Evolutionary conservation across 1,140 invertebrate genomes (phyloP).

Genomic region (Drosophila navojoa): DNA sequence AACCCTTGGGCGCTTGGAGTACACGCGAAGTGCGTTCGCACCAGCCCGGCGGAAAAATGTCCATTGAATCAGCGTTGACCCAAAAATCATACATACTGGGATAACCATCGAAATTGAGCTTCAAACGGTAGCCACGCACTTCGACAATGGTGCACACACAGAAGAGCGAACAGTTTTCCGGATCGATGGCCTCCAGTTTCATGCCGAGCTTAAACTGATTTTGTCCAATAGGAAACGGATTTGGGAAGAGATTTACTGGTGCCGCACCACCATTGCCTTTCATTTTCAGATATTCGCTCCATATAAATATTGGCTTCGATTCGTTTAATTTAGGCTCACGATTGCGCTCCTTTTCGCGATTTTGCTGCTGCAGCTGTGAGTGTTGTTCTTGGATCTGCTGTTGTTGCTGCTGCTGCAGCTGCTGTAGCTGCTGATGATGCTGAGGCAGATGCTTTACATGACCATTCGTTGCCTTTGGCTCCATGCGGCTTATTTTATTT

Average conservation of each 20-base stretch:
- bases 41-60: constrained; percentile 97
- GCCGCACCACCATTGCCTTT: constrained; percentile 83
- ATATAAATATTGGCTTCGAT: constrained; percentile 59
- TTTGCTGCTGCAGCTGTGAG: not conserved
- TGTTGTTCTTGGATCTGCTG: constrained; percentile 2
- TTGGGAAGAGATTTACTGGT: constrained; percentile 91
- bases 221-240: constrained; percentile 89
- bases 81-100: constrained; percentile 96
- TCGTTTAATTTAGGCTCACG: constrained; percentile 1
- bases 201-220: constrained; percentile 93
- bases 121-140: constrained; percentile 91
- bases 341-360: constrained; percentile 5
- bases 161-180: constrained; percentile 93
- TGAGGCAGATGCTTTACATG: constrained; percentile 5
- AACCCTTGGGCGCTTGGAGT: constrained; percentile 90
- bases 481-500: constrained; percentile 47
- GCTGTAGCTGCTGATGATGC: constrained; percentile 13
- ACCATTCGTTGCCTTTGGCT: constrained; percentile 9
- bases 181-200: constrained; percentile 97
- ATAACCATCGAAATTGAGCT: constrained; percentile 97
- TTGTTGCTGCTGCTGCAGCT: constrained; percentile 5
- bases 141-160: constrained; percentile 95
- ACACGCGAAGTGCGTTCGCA: constrained; percentile 92
- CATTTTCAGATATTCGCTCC: constrained; percentile 65
- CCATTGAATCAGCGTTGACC: constrained; percentile 94